Base-by-base conservation (phyloP, 1,140 invertebrate species). In the Scaptomyza hsui region DNA sequence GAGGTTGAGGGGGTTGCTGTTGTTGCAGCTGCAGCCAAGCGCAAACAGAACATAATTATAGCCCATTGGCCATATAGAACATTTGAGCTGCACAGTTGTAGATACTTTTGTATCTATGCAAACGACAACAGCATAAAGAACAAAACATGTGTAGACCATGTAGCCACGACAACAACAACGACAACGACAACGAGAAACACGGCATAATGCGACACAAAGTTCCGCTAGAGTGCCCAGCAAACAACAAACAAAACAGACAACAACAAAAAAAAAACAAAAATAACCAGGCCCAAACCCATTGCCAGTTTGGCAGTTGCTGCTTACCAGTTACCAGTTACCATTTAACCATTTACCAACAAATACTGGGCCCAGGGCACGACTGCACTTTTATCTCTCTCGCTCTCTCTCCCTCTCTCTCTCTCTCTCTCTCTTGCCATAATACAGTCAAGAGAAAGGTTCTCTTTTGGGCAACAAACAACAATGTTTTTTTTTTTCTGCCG, bases 161-260 rank as follows among this genome's bases (percentile, higher is more conserved):
- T 76, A 86, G 80, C 77, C 81, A 85, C 80, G 81, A 86, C 81
- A 79, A 79, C 75, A 67, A 69, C 72, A 63, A 78, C 59, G 32
- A 35, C 55, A 55, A 29, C 26, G 26, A n/a, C n/a, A n/a, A n/a
- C n/a, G n/a, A n/a, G n/a, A 29, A 64, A 59, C 55, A 53, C 74
- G 75, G 77, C 81, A 85, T 85, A 85, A 85, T 85, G 81, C 73
- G 80, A 85, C 80, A 85, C 80, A 85, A 77, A 77, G 80, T 85
- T 85, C 80, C 80, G 80, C 80, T 85, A 85, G 77, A 85, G 61
- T 85, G 81, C 73, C 73, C 81, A 79, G 52, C 32, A 37, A 60
- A 64, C 26, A 29, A 21, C n/a, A n/a, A 21, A 1, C 19, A 1
- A 21, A 21, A 21, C 19, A 21, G 19, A n/a, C 19, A 21, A 21